phyloP scores from a whole-genome alignment of 2,888 invertebrate species.

The Amiota communis region DNA sequence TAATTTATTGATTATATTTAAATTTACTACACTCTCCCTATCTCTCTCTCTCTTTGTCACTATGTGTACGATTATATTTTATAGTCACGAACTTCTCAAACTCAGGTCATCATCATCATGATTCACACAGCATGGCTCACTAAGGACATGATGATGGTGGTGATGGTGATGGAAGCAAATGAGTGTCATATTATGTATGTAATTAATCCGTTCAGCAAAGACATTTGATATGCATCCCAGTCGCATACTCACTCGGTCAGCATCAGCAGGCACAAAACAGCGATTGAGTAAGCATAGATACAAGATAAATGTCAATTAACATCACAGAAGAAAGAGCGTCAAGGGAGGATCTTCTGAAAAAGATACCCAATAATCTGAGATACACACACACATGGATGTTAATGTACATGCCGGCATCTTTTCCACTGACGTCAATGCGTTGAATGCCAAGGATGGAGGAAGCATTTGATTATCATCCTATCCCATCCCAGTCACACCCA shows the following conservation, averaged over 20 bases:
- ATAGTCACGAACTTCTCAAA: too few relatives aligned
- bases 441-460: background rate
- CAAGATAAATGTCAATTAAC: slow-evolving; percentile 33
- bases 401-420: slow-evolving; percentile 1
- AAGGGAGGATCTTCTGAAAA: slow-evolving; percentile 4
- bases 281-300: slow-evolving; percentile 11
- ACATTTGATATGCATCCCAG: slow-evolving; percentile 27
- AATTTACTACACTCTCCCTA: slow-evolving; percentile 37
- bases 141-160: background rate
- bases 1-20: slow-evolving; percentile 62
- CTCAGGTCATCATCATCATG: too few relatives aligned
- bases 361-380: background rate
- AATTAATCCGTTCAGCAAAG: slow-evolving; percentile 47
- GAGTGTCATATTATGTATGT: slow-evolving; percentile 47
- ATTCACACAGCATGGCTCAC: too few relatives aligned
- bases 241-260: background rate
- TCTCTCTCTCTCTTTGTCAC: background rate
- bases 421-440: slow-evolving; percentile 18
- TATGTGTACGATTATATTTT: background rate
- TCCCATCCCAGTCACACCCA: too few relatives aligned
- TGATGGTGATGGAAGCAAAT: slow-evolving; percentile 16
- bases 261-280: background rate
- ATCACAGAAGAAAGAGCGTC: slow-evolving; percentile 17
- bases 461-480: too few relatives aligned
- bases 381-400: background rate